Base-by-base conservation (phyloP, 2,797 vertebrate genomes). In the Phalanger gymnotis region DNA sequence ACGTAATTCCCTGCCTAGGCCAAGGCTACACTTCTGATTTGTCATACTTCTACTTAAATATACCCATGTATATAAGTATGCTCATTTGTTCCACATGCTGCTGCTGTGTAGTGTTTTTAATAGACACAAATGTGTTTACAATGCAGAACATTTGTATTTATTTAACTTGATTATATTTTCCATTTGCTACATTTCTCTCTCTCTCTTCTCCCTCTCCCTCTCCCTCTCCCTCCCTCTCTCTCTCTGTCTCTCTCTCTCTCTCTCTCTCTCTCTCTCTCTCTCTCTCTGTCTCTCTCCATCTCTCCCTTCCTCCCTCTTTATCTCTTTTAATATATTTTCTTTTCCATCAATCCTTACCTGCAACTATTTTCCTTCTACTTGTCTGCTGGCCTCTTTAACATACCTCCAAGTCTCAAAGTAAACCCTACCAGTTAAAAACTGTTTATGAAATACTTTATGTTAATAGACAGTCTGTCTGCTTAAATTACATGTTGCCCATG, bases 91-190 rank as follows among this genome's bases (percentile, higher is more conserved):
- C 91, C 54, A 93, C 93, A 52, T 91, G 9, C 73, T 6, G 28
- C 93, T 25, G 22, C 2, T 22, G 25, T 57, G 52, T 58, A 28
- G 0, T 28, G 11, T 73, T 91, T 93, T 92, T 47, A 66, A 27
- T 31, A 96, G 16, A 92, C 94, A 91, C 11, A 96, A 94, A 57
- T 58, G 11, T 92, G 1, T 94, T 58, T 92, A 56, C 9, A 94
- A 4, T 61, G 90, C 14, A 93, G 30, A n/a, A 28, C 3, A 30
- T 90, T 40, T 93, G 3, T 58, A n/a, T 94, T 93, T 95, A 40
- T 96, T n/a, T 92, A 66, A 56, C 27, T 47, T 52, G 95, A 92
- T 56, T 89, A 92, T 93, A 34, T 94, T 73, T 94, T 92, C 51
- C 53, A 95, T 27, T 89, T 93, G 16, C 31, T 93, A 54, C 1